Conservation (phyloP, 2,888 invertebrate species). For the Mayetiola destructor region DNA sequence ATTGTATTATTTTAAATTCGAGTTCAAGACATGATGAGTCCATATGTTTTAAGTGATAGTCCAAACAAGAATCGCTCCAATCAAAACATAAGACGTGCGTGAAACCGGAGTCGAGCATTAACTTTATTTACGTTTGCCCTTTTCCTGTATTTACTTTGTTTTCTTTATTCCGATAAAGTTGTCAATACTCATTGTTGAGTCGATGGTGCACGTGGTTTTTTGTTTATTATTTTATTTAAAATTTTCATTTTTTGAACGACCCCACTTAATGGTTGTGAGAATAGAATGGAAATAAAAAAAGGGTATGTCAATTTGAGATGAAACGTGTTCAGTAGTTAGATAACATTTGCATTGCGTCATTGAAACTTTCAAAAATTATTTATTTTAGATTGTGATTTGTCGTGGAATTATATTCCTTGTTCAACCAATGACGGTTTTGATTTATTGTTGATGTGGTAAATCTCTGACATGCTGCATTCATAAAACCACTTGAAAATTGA, state of each 20-base stretch:
- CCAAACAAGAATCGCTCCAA: background rate
- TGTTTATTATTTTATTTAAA: conserved; percentile 11
- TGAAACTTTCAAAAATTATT: no score
- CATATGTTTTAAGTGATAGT: background rate
- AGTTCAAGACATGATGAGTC: background rate
- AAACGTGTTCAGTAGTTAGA: no score
- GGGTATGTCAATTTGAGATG: no score
- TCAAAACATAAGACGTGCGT: background rate
- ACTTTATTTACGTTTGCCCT: background rate
- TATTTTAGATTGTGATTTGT: no score
- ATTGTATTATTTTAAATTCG: background rate
- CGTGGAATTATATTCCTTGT: no score
- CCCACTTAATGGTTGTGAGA: background rate
- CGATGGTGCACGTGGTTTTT: background rate
- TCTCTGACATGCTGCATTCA: background rate
- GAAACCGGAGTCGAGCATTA: background rate
- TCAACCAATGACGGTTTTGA: no score
- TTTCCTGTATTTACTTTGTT: background rate
- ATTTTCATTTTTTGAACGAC: background rate
- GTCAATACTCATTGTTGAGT: background rate
- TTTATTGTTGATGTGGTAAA: background rate
- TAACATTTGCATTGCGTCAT: no score
- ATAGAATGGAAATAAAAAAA: no score
- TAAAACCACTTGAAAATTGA: background rate
- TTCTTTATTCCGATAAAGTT: background rate